phyloP scores from a whole-genome alignment of 2,113 vertebrate species.

The Stercorarius parasiticus region DNA sequence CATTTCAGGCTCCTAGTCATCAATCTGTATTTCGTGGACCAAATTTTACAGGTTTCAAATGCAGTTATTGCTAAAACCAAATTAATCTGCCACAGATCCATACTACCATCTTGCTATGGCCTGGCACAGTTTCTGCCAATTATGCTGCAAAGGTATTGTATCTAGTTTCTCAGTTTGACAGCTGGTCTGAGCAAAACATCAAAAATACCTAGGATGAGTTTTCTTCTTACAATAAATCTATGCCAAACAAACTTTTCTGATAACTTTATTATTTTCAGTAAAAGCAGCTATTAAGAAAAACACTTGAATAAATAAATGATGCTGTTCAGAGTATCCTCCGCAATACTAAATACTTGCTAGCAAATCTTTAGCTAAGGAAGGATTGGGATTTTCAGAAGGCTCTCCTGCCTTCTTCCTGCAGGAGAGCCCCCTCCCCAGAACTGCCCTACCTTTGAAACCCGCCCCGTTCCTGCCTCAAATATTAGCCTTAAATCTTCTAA shows the following conservation, averaged over 20 bases:
- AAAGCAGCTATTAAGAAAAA: background rate
- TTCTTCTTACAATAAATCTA: background rate
- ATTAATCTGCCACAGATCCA: background rate
- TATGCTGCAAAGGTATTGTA: background rate
- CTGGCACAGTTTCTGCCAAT: background rate
- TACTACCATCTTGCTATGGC: background rate
- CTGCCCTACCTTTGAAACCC: background rate
- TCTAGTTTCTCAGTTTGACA: background rate
- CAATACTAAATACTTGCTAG: background rate
- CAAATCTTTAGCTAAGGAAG: background rate
- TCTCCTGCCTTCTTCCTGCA: background rate
- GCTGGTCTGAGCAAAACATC: background rate
- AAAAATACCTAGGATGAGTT: background rate
- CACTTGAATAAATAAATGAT: background rate
- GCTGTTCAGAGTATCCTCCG: background rate
- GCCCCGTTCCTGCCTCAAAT: accelerated
- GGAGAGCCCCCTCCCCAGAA: background rate
- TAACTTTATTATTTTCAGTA: background rate
- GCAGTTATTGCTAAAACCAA: background rate
- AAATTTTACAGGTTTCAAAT: background rate
- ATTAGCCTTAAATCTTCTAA: background rate
- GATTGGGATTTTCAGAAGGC: background rate
- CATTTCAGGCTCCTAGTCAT: background rate
- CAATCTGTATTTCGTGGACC: background rate
- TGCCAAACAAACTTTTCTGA: background rate